phyloP scores from a whole-genome alignment of 2,797 vertebrate species.

The Pseudochromis fuscus region DNA sequence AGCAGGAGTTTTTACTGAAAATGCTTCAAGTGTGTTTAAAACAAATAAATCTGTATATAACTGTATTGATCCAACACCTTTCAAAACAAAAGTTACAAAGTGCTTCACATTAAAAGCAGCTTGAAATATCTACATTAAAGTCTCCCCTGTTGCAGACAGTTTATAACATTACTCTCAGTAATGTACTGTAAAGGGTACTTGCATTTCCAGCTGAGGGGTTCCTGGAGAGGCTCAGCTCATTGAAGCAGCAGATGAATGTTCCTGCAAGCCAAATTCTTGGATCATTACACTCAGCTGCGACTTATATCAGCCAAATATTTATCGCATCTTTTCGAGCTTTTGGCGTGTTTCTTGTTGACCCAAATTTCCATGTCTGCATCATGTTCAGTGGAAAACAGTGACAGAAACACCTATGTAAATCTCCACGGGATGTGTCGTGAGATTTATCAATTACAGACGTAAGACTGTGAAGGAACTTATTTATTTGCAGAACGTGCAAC shows the following conservation, averaged over 20 bases:
- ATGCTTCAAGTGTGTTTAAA: too few relatives aligned
- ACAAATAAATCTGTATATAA: too few relatives aligned
- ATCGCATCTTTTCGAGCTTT: slow-evolving; percentile 21
- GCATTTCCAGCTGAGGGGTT: slow-evolving; percentile 26
- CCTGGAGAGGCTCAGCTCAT: slow-evolving; percentile 10
- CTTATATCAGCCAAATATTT: slow-evolving; percentile 52
- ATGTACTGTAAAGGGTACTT: slow-evolving; percentile 10
- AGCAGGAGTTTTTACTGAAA: too few relatives aligned
- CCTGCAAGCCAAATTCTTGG: slow-evolving; percentile 42
- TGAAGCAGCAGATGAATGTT: slow-evolving; percentile 51
- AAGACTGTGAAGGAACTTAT: neutral
- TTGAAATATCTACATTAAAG: too few relatives aligned
- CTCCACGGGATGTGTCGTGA: neutral
- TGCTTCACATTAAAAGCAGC: too few relatives aligned
- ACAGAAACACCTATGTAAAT: neutral
- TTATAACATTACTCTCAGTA: slow-evolving; percentile 5
- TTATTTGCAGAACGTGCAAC: neutral
- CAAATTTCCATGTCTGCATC: slow-evolving; percentile 15
- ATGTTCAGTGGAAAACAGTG: neutral
- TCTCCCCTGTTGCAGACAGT: too few relatives aligned
- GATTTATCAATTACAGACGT: neutral
- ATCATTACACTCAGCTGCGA: slow-evolving; percentile 56
- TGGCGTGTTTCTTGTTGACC: slow-evolving; percentile 7
- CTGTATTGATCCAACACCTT: too few relatives aligned
- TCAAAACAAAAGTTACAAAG: too few relatives aligned